Conservation (phyloP, 1,140 invertebrate species). For the Muscidifurax raptorellus region DNA sequence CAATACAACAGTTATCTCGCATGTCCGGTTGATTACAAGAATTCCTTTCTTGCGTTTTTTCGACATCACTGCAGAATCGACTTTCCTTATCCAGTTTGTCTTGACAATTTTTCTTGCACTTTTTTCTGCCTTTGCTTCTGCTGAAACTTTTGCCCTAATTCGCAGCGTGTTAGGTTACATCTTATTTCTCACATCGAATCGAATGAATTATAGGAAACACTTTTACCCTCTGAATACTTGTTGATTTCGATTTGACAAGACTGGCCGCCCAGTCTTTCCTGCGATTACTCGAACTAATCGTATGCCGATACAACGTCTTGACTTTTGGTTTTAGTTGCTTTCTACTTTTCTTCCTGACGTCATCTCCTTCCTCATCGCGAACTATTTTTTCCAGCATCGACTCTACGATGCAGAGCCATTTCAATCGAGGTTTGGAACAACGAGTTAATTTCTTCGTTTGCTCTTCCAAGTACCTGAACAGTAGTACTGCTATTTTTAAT, state of each 20-base stretch:
- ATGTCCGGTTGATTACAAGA: not conserved
- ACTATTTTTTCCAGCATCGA: conserved; percentile 17
- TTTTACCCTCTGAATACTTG: too few species aligned
- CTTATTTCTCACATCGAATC: too few species aligned
- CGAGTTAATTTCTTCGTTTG: conserved; percentile 53
- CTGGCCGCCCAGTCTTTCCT: not conserved
- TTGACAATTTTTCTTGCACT: not conserved
- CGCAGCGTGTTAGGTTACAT: not conserved
- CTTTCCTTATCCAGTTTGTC: conserved; percentile 3
- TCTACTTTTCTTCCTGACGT: not conserved
- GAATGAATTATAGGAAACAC: too few species aligned
- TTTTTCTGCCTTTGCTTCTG: not conserved
- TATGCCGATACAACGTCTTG: not conserved
- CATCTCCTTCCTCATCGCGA: not conserved
- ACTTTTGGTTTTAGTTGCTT: not conserved
- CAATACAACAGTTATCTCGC: not conserved
- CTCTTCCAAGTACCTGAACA: conserved; percentile 59
- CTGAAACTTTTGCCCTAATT: not conserved
- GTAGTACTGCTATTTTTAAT: not conserved
- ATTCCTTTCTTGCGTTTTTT: conserved; percentile 5
- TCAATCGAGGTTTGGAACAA: not conserved
- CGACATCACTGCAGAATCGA: conserved; percentile 4
- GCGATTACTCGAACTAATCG: conserved; percentile 21
- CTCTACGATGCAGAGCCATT: conserved; percentile 9
- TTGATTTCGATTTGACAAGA: not conserved